Evolutionary conservation across 2,113 vertebrate genomes (phyloP), one percentile per base, ranked within the genome.

Genomic region (Cavia aperea): DNA sequence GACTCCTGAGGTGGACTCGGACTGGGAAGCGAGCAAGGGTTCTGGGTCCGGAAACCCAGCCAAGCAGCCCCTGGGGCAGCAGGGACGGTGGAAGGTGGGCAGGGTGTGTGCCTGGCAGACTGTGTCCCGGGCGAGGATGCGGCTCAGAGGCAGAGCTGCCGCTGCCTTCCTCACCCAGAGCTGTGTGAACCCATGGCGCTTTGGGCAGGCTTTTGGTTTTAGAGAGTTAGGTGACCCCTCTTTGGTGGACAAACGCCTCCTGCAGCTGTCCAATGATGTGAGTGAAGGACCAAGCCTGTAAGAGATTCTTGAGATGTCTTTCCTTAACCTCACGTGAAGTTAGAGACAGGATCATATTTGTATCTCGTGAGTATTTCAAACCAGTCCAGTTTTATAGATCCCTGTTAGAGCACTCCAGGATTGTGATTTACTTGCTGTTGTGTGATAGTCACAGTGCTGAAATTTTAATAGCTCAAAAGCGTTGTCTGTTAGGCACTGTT

Each of bases 231-330:
- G 9, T 16, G 56, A 81, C 11, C n/a, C 7, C 72, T 81, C 36
- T 60, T 66, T 51, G 46, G 14, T 75, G 66, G 75, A 54, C 23
- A 72, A 81, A 89, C 29, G 24, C 36, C 10, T 83, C 5, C 2
- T 51, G 29, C 33, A 29, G 7, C 58, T 82, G 66, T 92, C 54
- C 73, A 88, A 62, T 39, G 54, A 78, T 51, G 12, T 7, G 23
- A 68, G 66, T 24, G 26, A 43, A 86, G 7, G 19, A 31, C 8
- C 5, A 70, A 81, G 43, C n/a, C 39, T 58, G 16, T 39, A 18
- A 39, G 54, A 51, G 58, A 93, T 90, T 79, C 26, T 90, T 88
- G 31, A 86, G 12, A 86, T 86, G 72, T 5, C 89, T 92, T 90
- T 46, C 23, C 21, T 79, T 68, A 9, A 9, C 70, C 75, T 75